phyloP scores from a whole-genome alignment of 2,888 invertebrate species.

The Agrochola lychnidis region DNA sequence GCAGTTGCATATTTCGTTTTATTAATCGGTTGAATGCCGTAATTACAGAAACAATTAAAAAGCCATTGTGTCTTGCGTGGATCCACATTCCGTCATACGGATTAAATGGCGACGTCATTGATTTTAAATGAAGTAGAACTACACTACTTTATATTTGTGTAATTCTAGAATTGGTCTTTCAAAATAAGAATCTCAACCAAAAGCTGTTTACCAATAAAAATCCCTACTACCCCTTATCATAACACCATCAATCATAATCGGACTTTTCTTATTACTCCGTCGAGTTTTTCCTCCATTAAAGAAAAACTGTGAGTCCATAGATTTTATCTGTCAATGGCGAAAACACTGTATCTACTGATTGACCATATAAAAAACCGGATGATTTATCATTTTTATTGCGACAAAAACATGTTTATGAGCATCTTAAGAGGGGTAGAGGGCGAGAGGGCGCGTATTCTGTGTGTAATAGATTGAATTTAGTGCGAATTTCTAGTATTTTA shows the following conservation, averaged over 20 bases:
- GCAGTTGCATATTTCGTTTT: not conserved
- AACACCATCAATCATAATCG: conserved; percentile 76
- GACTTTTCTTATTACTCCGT: conserved; percentile 71
- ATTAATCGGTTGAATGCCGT: no score
- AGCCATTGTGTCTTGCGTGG: no score
- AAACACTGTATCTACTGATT: conserved; percentile 89
- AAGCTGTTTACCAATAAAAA: conserved; percentile 65
- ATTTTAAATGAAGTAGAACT: not conserved
- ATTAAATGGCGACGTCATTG: not conserved
- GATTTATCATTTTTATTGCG: conserved; percentile 91
- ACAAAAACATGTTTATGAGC: conserved; percentile 91
- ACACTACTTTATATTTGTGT: not conserved
- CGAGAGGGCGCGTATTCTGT: conserved; percentile 67
- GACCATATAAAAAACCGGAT: conserved; percentile 90
- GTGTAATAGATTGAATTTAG: conserved; percentile 21
- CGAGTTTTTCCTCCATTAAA: conserved; percentile 72
- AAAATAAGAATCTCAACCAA: conserved; percentile 23
- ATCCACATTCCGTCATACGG: no score
- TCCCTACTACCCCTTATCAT: conserved; percentile 67
- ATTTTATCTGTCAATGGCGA: conserved; percentile 84
- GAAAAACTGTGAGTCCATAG: conserved; percentile 76
- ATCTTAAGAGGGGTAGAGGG: conserved; percentile 86
- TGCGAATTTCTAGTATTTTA: not conserved
- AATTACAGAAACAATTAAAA: no score
- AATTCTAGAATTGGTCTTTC: not conserved